Evolutionary conservation across 2,888 invertebrate species (phyloP).

Genomic region (Lamproptera curius): DNA sequence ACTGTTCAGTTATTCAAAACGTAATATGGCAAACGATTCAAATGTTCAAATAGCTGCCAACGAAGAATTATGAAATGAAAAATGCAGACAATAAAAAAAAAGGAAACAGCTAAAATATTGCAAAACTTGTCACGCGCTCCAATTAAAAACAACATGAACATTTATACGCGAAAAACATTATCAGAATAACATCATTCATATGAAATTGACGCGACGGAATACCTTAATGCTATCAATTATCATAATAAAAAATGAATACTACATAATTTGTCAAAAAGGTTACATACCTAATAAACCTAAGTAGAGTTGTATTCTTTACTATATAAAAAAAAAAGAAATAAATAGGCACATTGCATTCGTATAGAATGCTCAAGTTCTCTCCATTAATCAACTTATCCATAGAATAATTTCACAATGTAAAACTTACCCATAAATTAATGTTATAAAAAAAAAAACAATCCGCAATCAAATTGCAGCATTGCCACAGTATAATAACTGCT

Average conservation of each 20-base stretch:
- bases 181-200: conserved; percentile 30
- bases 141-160: conserved; percentile 65
- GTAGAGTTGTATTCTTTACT: conserved; percentile 57
- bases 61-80: no score
- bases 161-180: conserved; percentile 40
- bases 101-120: conserved; percentile 59
- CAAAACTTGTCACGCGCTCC: conserved; percentile 48
- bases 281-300: conserved; percentile 50
- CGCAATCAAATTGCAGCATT: conserved; percentile 67
- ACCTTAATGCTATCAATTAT: conserved; percentile 37
- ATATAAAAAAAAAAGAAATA: conserved; percentile 63
- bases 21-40: conserved; percentile 14
- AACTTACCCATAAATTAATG: conserved; percentile 42
- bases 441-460: conserved; percentile 47
- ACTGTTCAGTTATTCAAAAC: conserved; percentile 20
- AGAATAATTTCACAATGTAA: conserved; percentile 54
- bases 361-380: conserved; percentile 51
- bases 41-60: conserved; percentile 46
- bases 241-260: conserved; percentile 44
- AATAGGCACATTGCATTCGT: conserved; percentile 72
- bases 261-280: conserved; percentile 57
- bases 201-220: conserved; percentile 39
- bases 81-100: no score
- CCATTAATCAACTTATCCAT: conserved; percentile 34
- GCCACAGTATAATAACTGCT: conserved; percentile 42